These are phyloP conservation scores for Drosophila simulans DNA, from an alignment of 1,140 invertebrate genomes.

Conservation along the genomic window DNA sequence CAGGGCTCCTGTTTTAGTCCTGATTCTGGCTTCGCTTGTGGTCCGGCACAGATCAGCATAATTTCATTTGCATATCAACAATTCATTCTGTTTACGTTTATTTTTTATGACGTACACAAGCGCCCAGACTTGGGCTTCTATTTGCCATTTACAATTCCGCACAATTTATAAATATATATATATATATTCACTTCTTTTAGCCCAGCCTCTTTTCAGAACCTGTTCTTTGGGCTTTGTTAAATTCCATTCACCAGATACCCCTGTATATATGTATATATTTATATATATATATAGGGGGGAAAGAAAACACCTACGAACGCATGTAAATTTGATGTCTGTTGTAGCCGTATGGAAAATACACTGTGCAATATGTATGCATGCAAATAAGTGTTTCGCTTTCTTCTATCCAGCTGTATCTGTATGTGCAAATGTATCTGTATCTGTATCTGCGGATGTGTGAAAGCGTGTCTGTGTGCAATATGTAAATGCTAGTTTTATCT, in stretches of 20 bases:
- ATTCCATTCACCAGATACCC: conserved; percentile 28
- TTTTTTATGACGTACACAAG: conserved; percentile 65
- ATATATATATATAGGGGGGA: background rate
- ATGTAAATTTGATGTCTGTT: conserved; percentile 55
- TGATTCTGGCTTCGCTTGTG: conserved; percentile 17
- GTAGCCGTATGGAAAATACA: conserved; percentile 34
- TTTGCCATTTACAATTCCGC: conserved; percentile 43
- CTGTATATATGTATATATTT: background rate
- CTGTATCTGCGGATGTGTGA: conserved; percentile 24
- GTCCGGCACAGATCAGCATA: conserved; percentile 62
- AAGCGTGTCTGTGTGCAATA: conserved; percentile 46
- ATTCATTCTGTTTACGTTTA: conserved; percentile 67
- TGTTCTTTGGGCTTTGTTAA: conserved; percentile 23
- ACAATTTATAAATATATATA: conserved; percentile 29
- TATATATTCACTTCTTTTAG: conserved; percentile 7
- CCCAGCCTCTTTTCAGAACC: conserved; percentile 16
- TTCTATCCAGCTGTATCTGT: conserved; percentile 14
- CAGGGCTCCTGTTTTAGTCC: conserved; percentile 12
- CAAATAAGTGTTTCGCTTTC: conserved; percentile 40
- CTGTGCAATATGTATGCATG: conserved; percentile 50
- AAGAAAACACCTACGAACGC: conserved; percentile 41
- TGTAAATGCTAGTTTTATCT: conserved; percentile 62
- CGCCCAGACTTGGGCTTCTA: conserved; percentile 18
- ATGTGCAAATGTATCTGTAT: conserved; percentile 2
- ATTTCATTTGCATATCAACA: conserved; percentile 69